Evolutionary conservation across 2,888 invertebrate genomes (phyloP), one percentile per base, ranked within the genome.

Genomic region (Schizaphis graminum): DNA sequence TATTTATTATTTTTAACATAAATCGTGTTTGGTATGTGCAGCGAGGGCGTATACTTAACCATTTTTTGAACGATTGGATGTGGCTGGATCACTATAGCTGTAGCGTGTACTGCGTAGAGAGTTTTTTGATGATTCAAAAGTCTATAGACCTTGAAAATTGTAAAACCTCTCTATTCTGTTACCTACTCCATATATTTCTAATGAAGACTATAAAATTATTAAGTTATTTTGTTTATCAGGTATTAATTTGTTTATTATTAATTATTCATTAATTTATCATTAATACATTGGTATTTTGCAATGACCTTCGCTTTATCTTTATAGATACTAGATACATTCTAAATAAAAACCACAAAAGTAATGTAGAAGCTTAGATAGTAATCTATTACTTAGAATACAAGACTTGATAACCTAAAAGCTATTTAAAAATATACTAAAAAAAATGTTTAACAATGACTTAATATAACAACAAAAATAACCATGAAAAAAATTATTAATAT

Each of bases 1-100:
- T n/a, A 67, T 67, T 67, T n/a, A 67, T 67, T 67, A 67, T 16
- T 67, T 67, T 67, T 67, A 67, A 67, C 67, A 67, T n/a, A 67
- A 67, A n/a, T n/a, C 67, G n/a, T n/a, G n/a, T 67, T 67, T 16
- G n/a, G 67, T 67, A 67, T 67, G 16, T 16, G 16, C n/a, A 67
- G n/a, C 1, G 61, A n/a, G 61, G 61, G 61, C 61, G 61, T 67
- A n/a, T 61, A 67, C 61, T 67, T n/a, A 67, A 67, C 16, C n/a
- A 16, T 67, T n/a, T 67, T 67, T 16, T n/a, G 67, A 16, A 16
- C 2, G n/a, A 67, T 67, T 16, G 13, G n/a, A 67, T 16, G 67
- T n/a, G 67, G 16, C n/a, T 67, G n/a, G n/a, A n/a, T n/a, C n/a
- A n/a, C 16, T n/a, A 16, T n/a, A 67, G 16, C 13, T n/a, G n/a